Evolutionary conservation across 1,140 invertebrate genomes (phyloP), one percentile per base, ranked within the genome.

Genomic region (Cyclargus thomasi): DNA sequence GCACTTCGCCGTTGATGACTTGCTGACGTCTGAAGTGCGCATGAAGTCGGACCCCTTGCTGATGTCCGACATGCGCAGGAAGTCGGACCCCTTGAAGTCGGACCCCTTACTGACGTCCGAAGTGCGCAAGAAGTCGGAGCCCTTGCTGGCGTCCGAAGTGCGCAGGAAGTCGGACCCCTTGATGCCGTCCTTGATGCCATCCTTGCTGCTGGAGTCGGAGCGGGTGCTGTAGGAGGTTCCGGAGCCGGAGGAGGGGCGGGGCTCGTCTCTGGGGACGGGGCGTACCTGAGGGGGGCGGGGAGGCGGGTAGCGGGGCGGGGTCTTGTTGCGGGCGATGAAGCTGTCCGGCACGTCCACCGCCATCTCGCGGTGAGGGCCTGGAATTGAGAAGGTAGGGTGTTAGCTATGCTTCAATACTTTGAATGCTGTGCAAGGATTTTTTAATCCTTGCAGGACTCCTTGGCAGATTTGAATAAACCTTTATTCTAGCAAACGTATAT

Each of bases 331-430:
- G 74, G 94, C 96, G 74, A 98, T 95, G 91, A 99, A 99, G 80
- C 95, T 95, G 82, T 98, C 97, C 79, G 98, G 98, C 71, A 98
- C 97, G 91, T 99, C 98, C 82, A 99, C 97, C 79, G 98, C 97
- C 96, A 99, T 97, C 94, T 99, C 98, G 82, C 96, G 94, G 92
- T 96, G 96, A 80, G 96, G 95, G 90, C 95, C 94, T 93, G 90
- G 66, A 90, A 88, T 29, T 29, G 29, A 29, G 29, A 29, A 29
- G 29, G 5, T 7, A 8, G 29, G 29, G 8, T 29, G 29, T 29
- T 29, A 29, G 4, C 8, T 29, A 29, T 29, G 29, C 29, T 29
- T 29, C 29, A 29, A 29, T 29, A 29, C 23, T 29, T 29, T 3
- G 29, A 29, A 2, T 29, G 23, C 23, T 3, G 23, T 29, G 23